A percentile compares a stretch with the other conserved stretches of the same genome.
Conservation (phyloP, 2,888 invertebrate species). For the Luperina nickerlii region DNA sequence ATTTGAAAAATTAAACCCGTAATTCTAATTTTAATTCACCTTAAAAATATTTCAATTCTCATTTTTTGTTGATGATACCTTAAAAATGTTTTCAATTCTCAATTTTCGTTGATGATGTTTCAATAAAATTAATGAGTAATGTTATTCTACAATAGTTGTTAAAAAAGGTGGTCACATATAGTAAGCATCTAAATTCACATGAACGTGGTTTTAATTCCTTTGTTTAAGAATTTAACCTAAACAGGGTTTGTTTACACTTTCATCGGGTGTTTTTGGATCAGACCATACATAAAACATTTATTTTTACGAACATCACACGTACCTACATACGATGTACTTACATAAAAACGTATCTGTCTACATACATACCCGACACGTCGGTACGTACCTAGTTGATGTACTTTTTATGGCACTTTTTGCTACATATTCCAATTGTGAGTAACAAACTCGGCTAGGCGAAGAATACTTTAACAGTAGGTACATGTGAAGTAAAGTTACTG, state of each 20-base stretch:
- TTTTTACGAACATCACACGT: slow-evolving; percentile 11
- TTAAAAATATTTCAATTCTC: not conserved
- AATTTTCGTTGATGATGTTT: not conserved
- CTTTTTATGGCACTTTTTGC: slow-evolving; percentile 46
- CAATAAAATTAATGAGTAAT: not conserved
- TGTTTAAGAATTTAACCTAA: not conserved
- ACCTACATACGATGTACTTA: not conserved
- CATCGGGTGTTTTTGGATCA: not conserved
- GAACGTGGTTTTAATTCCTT: not conserved
- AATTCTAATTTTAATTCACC: not conserved
- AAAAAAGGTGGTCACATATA: not conserved
- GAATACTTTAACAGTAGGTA: not conserved
- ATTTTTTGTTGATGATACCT: too few species aligned
- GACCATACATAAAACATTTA: slow-evolving; percentile 9
- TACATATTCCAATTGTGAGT: slow-evolving; percentile 23
- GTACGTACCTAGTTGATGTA: slow-evolving; percentile 41
- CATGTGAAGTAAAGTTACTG: slow-evolving; percentile 7
- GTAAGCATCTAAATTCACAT: not conserved
- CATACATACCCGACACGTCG: not conserved
- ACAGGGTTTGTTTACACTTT: not conserved
- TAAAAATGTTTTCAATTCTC: too few species aligned
- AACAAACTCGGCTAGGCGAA: slow-evolving; percentile 11
- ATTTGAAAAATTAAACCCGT: not conserved
- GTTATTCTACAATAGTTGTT: not conserved
- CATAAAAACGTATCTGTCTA: not conserved